phyloP scores from a whole-genome alignment of 2,113 vertebrate species.

The Colossoma macropomum region DNA sequence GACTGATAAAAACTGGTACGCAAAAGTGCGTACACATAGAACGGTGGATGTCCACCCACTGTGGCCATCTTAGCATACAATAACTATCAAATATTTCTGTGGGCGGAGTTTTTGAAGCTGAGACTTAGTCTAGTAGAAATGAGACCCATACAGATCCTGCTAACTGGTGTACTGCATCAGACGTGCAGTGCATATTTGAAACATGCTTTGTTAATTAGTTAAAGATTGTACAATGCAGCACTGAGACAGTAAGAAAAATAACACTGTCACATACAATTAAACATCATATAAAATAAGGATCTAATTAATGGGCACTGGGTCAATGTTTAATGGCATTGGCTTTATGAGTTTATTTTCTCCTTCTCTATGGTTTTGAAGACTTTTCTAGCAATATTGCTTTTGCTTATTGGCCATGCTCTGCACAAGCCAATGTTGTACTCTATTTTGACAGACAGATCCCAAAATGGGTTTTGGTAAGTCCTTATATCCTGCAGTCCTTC shows the following conservation, averaged over 20 bases:
- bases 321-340: neutral
- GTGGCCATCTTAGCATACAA: no score
- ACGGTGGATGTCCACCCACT: no score
- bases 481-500: slow-evolving; percentile 46
- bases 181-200: no score
- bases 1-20: no score
- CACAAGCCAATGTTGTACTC: neutral
- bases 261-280: neutral
- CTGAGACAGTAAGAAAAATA: neutral
- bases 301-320: neutral
- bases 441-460: slow-evolving; percentile 23
- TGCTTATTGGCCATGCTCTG: slow-evolving; percentile 1
- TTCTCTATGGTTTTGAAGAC: neutral
- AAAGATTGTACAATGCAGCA: no score
- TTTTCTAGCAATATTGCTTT: slow-evolving; percentile 1
- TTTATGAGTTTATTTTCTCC: neutral
- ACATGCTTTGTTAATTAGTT: no score
- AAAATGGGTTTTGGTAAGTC: slow-evolving; percentile 22
- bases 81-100: no score
- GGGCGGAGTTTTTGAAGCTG: no score
- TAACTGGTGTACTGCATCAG: no score
- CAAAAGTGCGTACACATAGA: no score
- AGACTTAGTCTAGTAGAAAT: no score
- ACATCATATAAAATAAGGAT: neutral
- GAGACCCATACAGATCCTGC: no score